Evolutionary conservation across 2,113 vertebrate genomes (phyloP).

Genomic region (Chiloscyllium plagiosum): DNA sequence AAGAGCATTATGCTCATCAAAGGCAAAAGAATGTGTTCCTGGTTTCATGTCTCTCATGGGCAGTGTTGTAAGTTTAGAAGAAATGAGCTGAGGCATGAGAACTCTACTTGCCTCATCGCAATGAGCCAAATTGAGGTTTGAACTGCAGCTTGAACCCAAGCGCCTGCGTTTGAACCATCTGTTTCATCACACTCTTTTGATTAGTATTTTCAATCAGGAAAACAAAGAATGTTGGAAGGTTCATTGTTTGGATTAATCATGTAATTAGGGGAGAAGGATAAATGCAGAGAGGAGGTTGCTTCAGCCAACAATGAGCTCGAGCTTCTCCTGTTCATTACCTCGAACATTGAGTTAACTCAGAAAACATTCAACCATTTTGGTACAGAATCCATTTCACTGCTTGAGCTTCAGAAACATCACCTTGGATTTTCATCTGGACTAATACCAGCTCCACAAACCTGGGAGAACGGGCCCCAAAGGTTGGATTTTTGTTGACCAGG

Average conservation of each 20-base stretch:
- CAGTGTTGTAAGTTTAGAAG: background rate
- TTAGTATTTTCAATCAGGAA: slow-evolving; percentile 11
- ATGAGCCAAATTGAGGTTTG: background rate
- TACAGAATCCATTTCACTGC: background rate
- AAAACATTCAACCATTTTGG: background rate
- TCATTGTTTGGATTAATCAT: background rate
- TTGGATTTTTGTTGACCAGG: too few species aligned
- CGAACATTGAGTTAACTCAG: background rate
- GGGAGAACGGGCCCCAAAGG: too few species aligned
- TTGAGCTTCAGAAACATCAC: background rate
- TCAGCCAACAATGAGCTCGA: background rate
- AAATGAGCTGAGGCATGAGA: background rate
- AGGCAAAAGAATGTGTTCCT: background rate
- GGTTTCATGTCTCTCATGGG: background rate
- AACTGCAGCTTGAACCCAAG: background rate
- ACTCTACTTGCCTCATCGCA: background rate
- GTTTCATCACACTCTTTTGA: background rate
- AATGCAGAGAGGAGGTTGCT: background rate
- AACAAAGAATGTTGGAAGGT: background rate
- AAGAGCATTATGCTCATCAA: background rate
- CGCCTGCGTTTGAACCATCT: background rate
- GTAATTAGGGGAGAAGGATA: background rate
- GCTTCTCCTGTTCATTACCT: background rate
- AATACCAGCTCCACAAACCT: too few species aligned
- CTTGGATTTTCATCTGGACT: too few species aligned